Evolutionary conservation across 1,140 invertebrate species (phyloP).

Genomic region (honey bee (Apis mellifera)): DNA sequence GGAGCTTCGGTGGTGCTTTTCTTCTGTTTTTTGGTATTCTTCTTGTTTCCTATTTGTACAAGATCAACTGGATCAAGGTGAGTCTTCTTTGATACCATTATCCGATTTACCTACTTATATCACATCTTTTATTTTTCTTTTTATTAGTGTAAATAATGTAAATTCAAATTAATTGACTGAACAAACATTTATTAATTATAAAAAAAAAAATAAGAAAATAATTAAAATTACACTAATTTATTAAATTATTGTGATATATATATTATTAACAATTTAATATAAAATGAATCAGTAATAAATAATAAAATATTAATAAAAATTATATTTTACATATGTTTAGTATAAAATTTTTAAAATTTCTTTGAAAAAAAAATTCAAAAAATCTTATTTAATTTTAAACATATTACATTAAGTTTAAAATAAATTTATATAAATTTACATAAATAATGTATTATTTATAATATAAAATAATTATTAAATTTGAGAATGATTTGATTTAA

Average conservation of each 20-base stretch:
- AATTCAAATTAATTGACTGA: neutral
- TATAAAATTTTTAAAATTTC: neutral
- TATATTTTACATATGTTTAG: neutral
- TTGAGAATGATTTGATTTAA: too few relatives aligned
- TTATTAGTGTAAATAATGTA: too few relatives aligned
- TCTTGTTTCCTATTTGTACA: constrained; percentile 72
- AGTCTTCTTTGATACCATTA: constrained; percentile 54
- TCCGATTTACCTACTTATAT: constrained; percentile 43
- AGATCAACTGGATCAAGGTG: constrained; percentile 75
- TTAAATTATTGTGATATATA: neutral
- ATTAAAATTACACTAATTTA: neutral
- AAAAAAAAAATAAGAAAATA: neutral
- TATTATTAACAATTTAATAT: neutral
- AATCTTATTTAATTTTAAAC: neutral
- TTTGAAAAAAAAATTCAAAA: neutral
- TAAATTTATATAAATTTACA: neutral
- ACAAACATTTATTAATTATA: too few relatives aligned
- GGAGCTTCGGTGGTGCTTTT: constrained; percentile 28
- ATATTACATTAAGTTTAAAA: neutral
- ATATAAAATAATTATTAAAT: neutral
- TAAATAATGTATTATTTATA: neutral
- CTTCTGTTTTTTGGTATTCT: constrained; percentile 52
- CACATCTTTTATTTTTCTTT: neutral
- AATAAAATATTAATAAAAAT: neutral
- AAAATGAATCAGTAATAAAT: neutral